Percentiles rank a stretch among this genome's conserved stretches.
These are phyloP conservation scores for Epinotia bilunana DNA, from an alignment of 2,888 invertebrate genomes.

Conservation along the genomic window DNA sequence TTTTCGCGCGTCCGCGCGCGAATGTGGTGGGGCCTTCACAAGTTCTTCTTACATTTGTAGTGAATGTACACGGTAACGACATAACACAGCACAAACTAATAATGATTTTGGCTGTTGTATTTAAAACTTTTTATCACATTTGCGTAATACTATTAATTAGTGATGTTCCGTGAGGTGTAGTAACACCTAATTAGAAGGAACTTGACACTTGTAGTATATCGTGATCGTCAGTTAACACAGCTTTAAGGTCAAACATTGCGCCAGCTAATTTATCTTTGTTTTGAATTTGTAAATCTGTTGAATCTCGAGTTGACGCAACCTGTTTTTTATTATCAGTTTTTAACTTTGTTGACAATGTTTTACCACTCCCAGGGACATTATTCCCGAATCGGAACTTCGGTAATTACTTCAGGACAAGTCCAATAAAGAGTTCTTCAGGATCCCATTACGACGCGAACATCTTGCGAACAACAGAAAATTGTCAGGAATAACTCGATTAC, in stretches of 20 bases:
- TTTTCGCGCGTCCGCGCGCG: no score
- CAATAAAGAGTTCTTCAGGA: slow-evolving; percentile 27
- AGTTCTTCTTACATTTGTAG: no score
- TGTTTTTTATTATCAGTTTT: slow-evolving; percentile 14
- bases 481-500: slow-evolving; percentile 22
- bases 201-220: slow-evolving; percentile 29
- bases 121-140: neutral
- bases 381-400: slow-evolving; percentile 25
- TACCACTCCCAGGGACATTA: slow-evolving; percentile 25
- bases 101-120: neutral
- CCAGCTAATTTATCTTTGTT: slow-evolving; percentile 26
- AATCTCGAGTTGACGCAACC: slow-evolving; percentile 8
- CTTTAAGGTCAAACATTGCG: slow-evolving; percentile 32
- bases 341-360: slow-evolving; percentile 26
- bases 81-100: neutral
- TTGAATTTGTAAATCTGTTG: slow-evolving; percentile 12
- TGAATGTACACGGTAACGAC: no score
- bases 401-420: slow-evolving; percentile 31
- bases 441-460: slow-evolving; percentile 22
- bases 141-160: slow-evolving; percentile 12
- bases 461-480: slow-evolving; percentile 34
- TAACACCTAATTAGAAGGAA: slow-evolving; percentile 18
- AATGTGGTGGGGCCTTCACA: no score
- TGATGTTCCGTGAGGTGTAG: neutral
- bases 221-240: slow-evolving; percentile 6